These are phyloP conservation scores for Lepas anatifera DNA, from an alignment of 2,888 invertebrate genomes.

Conservation along the genomic window DNA sequence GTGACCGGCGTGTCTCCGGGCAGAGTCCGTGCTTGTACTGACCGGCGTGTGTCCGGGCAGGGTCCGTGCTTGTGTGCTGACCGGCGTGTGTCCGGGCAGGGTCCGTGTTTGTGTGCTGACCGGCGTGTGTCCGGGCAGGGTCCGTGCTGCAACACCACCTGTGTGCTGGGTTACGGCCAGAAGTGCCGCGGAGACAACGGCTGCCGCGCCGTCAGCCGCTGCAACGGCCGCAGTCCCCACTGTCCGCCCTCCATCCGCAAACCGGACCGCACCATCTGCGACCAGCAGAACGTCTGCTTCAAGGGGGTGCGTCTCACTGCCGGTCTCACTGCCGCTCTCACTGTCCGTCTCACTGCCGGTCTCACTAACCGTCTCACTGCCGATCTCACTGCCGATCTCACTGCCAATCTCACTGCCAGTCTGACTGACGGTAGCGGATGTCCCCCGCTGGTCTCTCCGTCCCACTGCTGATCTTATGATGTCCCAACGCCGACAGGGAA, in stretches of 20 bases:
- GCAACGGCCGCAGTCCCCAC: conserved; percentile 73
- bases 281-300: conserved; percentile 92
- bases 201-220: conserved; percentile 82
- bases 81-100: neutral
- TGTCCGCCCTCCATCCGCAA: conserved; percentile 89
- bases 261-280: conserved; percentile 84
- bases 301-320: conserved; percentile 57
- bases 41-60: neutral
- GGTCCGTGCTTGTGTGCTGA: neutral
- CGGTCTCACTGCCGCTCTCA: no score
- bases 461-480: no score
- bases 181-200: conserved; percentile 89
- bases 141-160: conserved; percentile 84
- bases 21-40: no score
- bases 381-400: no score
- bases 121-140: neutral
- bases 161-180: conserved; percentile 69
- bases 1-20: no score
- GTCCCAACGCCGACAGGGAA: no score
- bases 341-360: no score
- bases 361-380: no score
- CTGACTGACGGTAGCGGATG: no score
- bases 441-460: no score
- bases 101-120: conserved; percentile 56
- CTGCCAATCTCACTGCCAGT: no score